phyloP scores from a whole-genome alignment of 2,888 invertebrate genomes.

The Pocota personata region DNA sequence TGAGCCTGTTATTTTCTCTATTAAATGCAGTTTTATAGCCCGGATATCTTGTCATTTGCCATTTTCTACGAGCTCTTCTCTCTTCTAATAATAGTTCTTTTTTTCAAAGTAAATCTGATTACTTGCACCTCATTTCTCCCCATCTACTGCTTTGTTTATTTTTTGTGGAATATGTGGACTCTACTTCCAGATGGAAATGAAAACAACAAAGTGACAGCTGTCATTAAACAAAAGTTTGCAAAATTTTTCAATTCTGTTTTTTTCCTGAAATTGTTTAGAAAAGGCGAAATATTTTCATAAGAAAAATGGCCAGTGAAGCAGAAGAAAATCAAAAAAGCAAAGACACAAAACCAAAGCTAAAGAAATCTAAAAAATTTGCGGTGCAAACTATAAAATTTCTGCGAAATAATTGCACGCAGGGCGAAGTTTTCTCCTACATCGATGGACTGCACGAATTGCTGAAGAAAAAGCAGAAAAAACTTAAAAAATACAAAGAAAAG shows the following conservation, averaged over 20 bases:
- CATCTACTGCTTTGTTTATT: neutral
- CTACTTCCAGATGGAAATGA: conserved; percentile 15
- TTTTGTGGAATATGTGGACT: neutral
- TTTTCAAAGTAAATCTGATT: too few relatives aligned
- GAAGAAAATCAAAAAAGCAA: conserved; percentile 57
- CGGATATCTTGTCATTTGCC: too few relatives aligned
- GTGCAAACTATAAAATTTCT: conserved; percentile 71
- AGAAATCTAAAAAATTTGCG: conserved; percentile 45
- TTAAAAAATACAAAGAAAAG: conserved; percentile 85
- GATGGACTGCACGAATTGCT: conserved; percentile 78
- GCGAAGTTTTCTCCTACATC: conserved; percentile 78
- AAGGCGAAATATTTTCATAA: neutral
- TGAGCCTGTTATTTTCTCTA: too few relatives aligned
- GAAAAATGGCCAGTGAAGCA: conserved; percentile 74
- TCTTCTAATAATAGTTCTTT: too few relatives aligned
- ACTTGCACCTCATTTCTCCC: neutral
- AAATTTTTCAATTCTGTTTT: neutral
- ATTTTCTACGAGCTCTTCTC: too few relatives aligned
- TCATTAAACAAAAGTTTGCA: neutral
- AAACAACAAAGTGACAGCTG: conserved; percentile 27
- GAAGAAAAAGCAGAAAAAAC: conserved; percentile 84
- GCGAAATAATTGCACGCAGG: conserved; percentile 65
- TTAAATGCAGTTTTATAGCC: too few relatives aligned
- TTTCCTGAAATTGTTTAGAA: neutral
- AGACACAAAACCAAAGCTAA: conserved; percentile 40